A percentile compares a stretch with the other conserved stretches of the same genome.
phyloP scores from a whole-genome alignment of 2,888 invertebrate genomes.

The Agrotis clavis region DNA sequence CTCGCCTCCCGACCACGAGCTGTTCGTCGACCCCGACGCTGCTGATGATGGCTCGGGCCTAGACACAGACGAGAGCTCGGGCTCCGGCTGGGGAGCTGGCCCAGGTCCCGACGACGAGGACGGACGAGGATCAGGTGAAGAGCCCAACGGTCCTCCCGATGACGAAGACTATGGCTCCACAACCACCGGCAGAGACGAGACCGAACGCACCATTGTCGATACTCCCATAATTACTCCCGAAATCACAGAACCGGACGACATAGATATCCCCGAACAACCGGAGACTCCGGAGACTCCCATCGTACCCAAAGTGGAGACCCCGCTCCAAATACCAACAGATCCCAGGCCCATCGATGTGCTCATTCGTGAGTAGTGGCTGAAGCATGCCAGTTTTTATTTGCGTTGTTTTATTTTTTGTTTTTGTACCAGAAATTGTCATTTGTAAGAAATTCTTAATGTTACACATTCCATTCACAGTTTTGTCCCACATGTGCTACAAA shows the following conservation, averaged over 20 bases:
- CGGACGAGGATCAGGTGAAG: slow-evolving; percentile 87
- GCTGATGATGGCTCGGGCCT: slow-evolving; percentile 93
- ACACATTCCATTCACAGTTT: background rate
- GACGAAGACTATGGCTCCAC: slow-evolving; percentile 86
- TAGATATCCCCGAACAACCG: slow-evolving; percentile 57
- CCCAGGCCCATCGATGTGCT: slow-evolving; percentile 80
- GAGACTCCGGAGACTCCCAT: slow-evolving; percentile 64
- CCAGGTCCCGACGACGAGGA: slow-evolving; percentile 95
- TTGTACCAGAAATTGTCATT: slow-evolving; percentile 58
- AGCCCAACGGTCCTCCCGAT: slow-evolving; percentile 78
- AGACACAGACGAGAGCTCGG: slow-evolving; percentile 95
- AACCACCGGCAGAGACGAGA: slow-evolving; percentile 65
- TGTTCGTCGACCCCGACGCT: slow-evolving; percentile 93
- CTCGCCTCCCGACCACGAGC: slow-evolving; percentile 90
- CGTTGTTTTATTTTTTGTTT: slow-evolving; percentile 72
- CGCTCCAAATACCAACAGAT: slow-evolving; percentile 73
- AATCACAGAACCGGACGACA: slow-evolving; percentile 53
- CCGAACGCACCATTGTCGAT: slow-evolving; percentile 51
- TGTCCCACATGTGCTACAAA: background rate
- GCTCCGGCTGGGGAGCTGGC: slow-evolving; percentile 94
- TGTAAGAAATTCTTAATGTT: background rate
- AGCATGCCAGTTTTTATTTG: slow-evolving; percentile 88
- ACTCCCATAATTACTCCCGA: slow-evolving; percentile 48
- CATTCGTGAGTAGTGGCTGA: slow-evolving; percentile 90
- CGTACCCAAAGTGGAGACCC: slow-evolving; percentile 69